Evolutionary conservation across 2,113 vertebrate species (phyloP).

Genomic region (Neodon shergylaensis): DNA sequence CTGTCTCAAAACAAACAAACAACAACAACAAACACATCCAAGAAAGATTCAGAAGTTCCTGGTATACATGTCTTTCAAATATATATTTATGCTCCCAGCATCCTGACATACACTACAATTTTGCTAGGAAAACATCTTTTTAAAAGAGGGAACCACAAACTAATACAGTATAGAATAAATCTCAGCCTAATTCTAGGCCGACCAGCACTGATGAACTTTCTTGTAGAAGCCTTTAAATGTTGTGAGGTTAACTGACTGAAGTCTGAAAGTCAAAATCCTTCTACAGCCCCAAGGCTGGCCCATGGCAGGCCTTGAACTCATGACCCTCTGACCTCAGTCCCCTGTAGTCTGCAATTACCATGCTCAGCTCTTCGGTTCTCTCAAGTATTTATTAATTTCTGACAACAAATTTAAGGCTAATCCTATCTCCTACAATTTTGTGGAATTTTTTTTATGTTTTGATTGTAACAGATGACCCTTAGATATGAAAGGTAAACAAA

Average conservation of each 20-base stretch:
- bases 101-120: conserved; percentile 13
- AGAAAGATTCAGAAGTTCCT: neutral
- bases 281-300: neutral
- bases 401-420: conserved; percentile 33
- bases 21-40: neutral
- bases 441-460: neutral
- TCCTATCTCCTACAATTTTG: neutral
- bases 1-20: neutral
- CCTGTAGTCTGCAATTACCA: neutral
- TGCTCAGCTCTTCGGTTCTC: neutral
- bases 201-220: conserved; percentile 34
- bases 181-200: neutral
- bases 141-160: neutral
- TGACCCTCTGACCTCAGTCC: neutral
- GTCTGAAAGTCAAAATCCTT: neutral
- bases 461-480: neutral
- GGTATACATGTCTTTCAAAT: conserved; percentile 23
- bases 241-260: neutral
- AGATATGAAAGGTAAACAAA: conserved; percentile 5
- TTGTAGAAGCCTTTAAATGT: conserved; percentile 41
- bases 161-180: conserved; percentile 11
- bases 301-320: neutral
- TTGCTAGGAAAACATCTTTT: conserved; percentile 54
- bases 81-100: conserved; percentile 28
- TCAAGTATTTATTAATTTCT: neutral